Conservation (phyloP, 2,113 vertebrate genomes). For the Desmodus rotundus region DNA sequence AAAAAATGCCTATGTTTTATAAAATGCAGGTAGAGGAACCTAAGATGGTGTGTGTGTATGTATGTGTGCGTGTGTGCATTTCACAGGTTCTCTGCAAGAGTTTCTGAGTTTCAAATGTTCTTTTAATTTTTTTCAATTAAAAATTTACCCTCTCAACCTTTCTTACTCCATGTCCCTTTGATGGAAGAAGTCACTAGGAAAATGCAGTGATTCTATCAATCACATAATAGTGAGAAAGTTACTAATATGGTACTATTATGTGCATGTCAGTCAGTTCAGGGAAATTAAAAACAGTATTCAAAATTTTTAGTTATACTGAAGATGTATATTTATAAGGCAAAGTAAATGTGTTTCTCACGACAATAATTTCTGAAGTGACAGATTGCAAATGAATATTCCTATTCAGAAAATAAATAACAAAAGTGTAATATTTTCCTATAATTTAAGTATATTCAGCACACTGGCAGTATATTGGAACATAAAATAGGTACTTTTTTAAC, state of each 20-base stretch:
- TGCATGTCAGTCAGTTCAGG: background rate
- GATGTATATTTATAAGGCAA: background rate
- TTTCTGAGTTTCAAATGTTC: slow-evolving; percentile 34
- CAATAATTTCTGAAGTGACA: background rate
- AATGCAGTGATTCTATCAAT: background rate
- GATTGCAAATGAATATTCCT: background rate
- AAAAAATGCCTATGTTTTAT: background rate
- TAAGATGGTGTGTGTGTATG: background rate
- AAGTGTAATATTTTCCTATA: slow-evolving; percentile 8
- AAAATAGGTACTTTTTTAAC: background rate
- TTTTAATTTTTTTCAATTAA: background rate
- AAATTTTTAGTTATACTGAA: background rate
- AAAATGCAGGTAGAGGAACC: background rate
- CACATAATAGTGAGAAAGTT: background rate
- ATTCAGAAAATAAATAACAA: background rate
- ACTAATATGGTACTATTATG: background rate
- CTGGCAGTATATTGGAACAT: background rate
- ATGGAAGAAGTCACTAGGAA: background rate
- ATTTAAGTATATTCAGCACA: background rate
- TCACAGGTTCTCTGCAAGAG: slow-evolving; percentile 16
- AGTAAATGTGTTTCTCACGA: background rate
- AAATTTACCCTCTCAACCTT: slow-evolving; percentile 15
- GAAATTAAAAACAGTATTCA: background rate
- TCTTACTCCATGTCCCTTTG: background rate
- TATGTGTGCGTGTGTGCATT: background rate